Conservation (phyloP, 2,888 invertebrate genomes). For the Campoplex nolae region DNA sequence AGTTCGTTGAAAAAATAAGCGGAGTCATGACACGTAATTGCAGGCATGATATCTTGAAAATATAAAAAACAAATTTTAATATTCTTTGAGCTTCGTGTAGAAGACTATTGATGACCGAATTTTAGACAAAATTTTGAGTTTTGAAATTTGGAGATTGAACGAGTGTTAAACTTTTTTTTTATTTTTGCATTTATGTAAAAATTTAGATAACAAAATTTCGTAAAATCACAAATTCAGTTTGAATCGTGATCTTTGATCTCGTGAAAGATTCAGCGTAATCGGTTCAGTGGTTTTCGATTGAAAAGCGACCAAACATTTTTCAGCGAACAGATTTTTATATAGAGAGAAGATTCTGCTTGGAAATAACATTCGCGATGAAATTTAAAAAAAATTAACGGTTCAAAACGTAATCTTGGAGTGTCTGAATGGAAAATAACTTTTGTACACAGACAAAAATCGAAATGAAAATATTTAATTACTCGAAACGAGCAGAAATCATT, state of each 20-base stretch:
- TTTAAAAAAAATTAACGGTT: background rate
- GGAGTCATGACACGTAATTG: background rate
- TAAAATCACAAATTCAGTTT: too few relatives aligned
- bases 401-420: background rate
- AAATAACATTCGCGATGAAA: background rate
- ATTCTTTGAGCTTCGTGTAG: background rate
- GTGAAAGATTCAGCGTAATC: too few relatives aligned
- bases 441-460: background rate
- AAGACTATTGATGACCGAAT: background rate
- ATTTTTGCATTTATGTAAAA: too few relatives aligned
- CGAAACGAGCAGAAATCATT: background rate
- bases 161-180: too few relatives aligned
- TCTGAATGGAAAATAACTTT: constrained; percentile 15
- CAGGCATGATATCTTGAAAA: background rate
- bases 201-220: too few relatives aligned
- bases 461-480: background rate
- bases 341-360: background rate
- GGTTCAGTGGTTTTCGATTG: too few relatives aligned
- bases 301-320: too few relatives aligned
- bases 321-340: too few relatives aligned
- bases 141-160: background rate
- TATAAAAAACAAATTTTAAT: background rate
- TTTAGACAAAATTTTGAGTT: background rate
- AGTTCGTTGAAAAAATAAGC: background rate
- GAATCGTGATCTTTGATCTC: too few relatives aligned